These are phyloP conservation scores for Sprattus sprattus DNA, from an alignment of 2,113 vertebrate species.

Conservation along the genomic window DNA sequence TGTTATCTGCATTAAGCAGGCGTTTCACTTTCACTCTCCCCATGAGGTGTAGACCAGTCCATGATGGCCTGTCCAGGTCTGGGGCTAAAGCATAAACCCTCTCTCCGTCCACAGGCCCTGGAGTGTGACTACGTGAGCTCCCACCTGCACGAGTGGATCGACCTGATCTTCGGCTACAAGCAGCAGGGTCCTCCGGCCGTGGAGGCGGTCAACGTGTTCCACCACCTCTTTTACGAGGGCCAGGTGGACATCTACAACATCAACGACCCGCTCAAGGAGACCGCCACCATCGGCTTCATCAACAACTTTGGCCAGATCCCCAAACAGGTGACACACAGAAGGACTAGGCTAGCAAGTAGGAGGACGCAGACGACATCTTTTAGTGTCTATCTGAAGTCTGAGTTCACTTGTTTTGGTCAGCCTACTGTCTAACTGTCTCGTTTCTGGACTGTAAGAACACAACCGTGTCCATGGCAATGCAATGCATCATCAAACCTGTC, in stretches of 20 bases:
- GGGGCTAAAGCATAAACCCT: too few species aligned
- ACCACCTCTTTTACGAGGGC: constrained; percentile 98
- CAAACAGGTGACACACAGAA: constrained; percentile 81
- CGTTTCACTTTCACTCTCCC: too few species aligned
- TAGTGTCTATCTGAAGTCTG: too few species aligned
- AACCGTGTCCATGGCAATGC: neutral
- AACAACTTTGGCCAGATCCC: constrained; percentile 99
- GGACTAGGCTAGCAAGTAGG: too few species aligned
- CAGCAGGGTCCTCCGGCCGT: constrained; percentile 96
- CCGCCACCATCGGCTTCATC: constrained; percentile 98
- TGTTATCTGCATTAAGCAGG: too few species aligned
- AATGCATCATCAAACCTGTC: neutral
- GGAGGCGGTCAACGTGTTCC: constrained; percentile 97
- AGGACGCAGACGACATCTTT: too few species aligned
- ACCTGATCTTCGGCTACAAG: constrained; percentile 97
- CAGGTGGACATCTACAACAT: constrained; percentile 99
- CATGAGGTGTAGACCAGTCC: too few species aligned
- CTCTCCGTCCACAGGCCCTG: constrained; percentile 76
- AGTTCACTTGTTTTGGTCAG: too few species aligned
- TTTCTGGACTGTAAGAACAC: too few species aligned
- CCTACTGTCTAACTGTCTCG: too few species aligned
- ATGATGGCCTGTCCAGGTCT: too few species aligned
- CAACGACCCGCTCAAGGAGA: constrained; percentile 97
- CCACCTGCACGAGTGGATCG: constrained; percentile 98
- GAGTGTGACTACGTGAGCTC: constrained; percentile 97